Evolutionary conservation across 2,888 invertebrate species (phyloP).

Genomic region (Acanthosepion esculentum): DNA sequence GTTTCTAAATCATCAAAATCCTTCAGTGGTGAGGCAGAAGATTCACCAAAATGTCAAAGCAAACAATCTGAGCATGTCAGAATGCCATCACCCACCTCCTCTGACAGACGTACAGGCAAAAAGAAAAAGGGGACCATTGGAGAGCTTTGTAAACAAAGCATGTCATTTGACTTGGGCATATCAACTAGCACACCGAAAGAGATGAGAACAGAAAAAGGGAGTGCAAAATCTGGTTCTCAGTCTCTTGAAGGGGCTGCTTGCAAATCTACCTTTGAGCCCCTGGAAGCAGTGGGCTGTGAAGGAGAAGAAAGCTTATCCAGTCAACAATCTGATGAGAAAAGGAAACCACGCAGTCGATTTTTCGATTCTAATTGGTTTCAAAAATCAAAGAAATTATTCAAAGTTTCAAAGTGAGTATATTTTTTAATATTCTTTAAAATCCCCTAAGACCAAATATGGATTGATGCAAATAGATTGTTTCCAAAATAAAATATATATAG

Average conservation of each 20-base stretch:
- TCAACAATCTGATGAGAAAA: slow-evolving; percentile 59
- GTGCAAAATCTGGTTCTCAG: slow-evolving; percentile 40
- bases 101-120: slow-evolving; percentile 56
- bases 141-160: slow-evolving; percentile 71
- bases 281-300: slow-evolving; percentile 60
- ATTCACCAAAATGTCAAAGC: slow-evolving; percentile 53
- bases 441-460: neutral
- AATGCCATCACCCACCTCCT: slow-evolving; percentile 25
- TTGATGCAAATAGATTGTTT: neutral
- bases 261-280: slow-evolving; percentile 49
- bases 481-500: neutral
- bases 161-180: slow-evolving; percentile 71
- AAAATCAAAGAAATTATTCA: slow-evolving; percentile 72
- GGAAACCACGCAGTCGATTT: slow-evolving; percentile 63
- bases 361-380: slow-evolving; percentile 70
- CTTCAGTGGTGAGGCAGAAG: neutral
- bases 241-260: slow-evolving; percentile 46
- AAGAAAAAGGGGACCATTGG: slow-evolving; percentile 68
- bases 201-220: slow-evolving; percentile 38
- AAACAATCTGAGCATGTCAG: slow-evolving; percentile 54
- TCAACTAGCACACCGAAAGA: slow-evolving; percentile 53
- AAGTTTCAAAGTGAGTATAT: slow-evolving; percentile 73
- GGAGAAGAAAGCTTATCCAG: slow-evolving; percentile 54
- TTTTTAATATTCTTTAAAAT: neutral
- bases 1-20: neutral